Percentiles rank a stretch among this genome's conserved stretches.
These are phyloP conservation scores for Sus cebifrons DNA, from an alignment of 2,797 vertebrate species.

Conservation along the genomic window DNA sequence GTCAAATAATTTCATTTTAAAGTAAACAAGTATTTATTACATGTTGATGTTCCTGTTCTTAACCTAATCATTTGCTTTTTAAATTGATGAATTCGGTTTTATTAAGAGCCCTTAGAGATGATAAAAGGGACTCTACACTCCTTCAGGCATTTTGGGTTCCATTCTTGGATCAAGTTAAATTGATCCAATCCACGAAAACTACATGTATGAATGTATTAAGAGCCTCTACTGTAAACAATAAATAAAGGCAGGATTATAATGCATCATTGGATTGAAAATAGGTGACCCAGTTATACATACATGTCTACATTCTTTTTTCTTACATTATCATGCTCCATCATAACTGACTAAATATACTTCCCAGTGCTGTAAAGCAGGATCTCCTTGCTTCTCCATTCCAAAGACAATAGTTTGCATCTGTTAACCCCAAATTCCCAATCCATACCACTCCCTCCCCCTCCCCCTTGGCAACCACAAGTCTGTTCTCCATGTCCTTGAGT, in stretches of 20 bases:
- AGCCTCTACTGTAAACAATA: neutral
- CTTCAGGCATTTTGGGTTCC: neutral
- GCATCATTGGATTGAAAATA: neutral
- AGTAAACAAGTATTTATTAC: neutral
- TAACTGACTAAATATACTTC: too few species aligned
- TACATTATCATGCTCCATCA: too few species aligned
- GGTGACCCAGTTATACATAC: too few species aligned
- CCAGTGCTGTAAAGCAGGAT: too few species aligned
- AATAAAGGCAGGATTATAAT: neutral
- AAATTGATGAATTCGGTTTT: conserved; percentile 1
- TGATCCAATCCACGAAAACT: conserved; percentile 34
- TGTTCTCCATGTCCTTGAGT: too few species aligned
- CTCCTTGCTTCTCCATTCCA: too few species aligned
- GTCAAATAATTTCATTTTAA: conserved; percentile 33
- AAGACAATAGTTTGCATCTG: too few species aligned
- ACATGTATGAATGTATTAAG: neutral
- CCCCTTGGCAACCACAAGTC: too few species aligned
- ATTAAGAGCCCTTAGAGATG: neutral
- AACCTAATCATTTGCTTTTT: neutral
- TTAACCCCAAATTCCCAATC: too few species aligned
- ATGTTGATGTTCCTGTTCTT: neutral
- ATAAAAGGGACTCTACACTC: conserved; percentile 2
- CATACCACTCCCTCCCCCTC: too few species aligned
- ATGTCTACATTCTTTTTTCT: too few species aligned
- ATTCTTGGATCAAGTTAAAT: conserved; percentile 46